These are phyloP conservation scores for Phyllostomus hastatus DNA, from an alignment of 2,113 vertebrate genomes.

Conservation along the genomic window DNA sequence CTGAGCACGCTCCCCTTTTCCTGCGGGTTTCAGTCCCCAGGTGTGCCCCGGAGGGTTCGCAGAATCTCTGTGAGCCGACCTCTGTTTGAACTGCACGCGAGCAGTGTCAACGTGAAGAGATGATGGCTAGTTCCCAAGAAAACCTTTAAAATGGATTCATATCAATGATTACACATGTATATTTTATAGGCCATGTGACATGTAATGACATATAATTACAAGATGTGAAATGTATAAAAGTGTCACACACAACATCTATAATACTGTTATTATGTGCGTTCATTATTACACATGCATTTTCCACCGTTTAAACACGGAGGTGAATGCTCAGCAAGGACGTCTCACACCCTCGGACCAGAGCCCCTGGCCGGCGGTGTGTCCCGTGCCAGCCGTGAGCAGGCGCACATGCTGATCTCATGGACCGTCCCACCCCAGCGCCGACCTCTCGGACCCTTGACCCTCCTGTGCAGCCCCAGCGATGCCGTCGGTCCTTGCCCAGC, in stretches of 20 bases:
- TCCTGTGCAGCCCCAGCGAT: not conserved
- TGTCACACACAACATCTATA: not conserved
- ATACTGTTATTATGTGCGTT: not conserved
- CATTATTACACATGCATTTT: not conserved
- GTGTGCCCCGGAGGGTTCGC: not conserved
- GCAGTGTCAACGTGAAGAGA: not conserved
- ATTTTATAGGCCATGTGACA: not conserved
- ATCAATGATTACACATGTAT: not conserved
- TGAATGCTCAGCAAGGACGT: not conserved
- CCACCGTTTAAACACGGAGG: not conserved
- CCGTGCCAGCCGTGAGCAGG: not conserved
- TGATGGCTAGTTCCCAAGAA: not conserved
- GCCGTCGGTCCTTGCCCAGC: not conserved
- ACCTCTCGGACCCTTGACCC: not conserved
- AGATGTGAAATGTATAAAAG: not conserved
- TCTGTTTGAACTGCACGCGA: not conserved
- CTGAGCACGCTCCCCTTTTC: not conserved
- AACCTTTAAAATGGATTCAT: not conserved
- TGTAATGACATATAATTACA: not conserved
- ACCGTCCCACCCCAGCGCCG: too few species aligned
- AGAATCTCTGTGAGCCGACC: not conserved
- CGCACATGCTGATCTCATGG: not conserved
- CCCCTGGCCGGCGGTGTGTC: not conserved
- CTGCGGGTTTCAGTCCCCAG: not conserved
- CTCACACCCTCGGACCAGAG: not conserved